A percentile compares a stretch with the other conserved stretches of the same genome.
Conservation (phyloP, 2,888 invertebrate genomes). For the Diarsia rubi region DNA sequence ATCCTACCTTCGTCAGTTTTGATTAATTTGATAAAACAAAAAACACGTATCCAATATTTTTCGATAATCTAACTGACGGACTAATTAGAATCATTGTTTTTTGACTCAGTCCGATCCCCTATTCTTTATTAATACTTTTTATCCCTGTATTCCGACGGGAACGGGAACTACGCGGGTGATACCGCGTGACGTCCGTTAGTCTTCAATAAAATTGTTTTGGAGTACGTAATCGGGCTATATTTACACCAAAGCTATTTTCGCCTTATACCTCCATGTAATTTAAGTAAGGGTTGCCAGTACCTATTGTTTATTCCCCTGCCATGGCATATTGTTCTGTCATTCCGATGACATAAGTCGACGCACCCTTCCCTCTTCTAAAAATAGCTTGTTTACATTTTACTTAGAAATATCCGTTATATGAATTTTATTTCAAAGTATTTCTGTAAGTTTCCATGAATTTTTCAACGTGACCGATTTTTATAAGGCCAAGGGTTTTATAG, state of each 20-base stretch:
- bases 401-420: neutral
- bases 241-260: neutral
- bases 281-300: slow-evolving; percentile 14
- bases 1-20: no score
- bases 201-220: neutral
- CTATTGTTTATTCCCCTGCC: slow-evolving; percentile 8
- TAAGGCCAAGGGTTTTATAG: no score
- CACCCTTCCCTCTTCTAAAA: slow-evolving; percentile 34
- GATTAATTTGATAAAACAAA: no score
- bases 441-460: neutral
- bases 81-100: no score
- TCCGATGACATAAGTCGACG: slow-evolving; percentile 11
- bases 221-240: neutral
- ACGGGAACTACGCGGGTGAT: no score
- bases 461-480: neutral
- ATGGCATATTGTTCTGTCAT: slow-evolving; percentile 22
- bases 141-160: no score
- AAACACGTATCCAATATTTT: no score
- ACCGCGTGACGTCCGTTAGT: no score
- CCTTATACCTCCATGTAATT: neutral
- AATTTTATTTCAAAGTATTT: neutral
- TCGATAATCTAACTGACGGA: no score
- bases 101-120: no score
- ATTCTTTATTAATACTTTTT: no score
- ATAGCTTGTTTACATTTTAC: slow-evolving; percentile 24